These are phyloP conservation scores for Sebastes hubbsi DNA, from an alignment of 2,797 vertebrate genomes.

Conservation along the genomic window DNA sequence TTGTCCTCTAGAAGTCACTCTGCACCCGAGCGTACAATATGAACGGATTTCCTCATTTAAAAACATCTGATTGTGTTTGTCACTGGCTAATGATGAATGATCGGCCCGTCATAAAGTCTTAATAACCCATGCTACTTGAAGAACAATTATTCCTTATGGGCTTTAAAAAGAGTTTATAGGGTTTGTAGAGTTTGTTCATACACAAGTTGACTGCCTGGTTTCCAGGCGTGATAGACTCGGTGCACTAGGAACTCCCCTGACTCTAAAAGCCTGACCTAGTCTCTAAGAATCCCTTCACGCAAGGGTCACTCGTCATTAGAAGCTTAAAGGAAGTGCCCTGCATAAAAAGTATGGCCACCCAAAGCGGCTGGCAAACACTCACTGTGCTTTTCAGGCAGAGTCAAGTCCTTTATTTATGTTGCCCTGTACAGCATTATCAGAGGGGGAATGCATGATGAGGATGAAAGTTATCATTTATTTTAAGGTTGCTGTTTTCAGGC, in stretches of 20 bases:
- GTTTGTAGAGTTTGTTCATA: slow-evolving; percentile 63
- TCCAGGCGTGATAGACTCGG: slow-evolving; percentile 82
- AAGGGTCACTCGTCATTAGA: slow-evolving; percentile 87
- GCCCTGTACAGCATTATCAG: slow-evolving; percentile 60
- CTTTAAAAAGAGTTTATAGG: slow-evolving; percentile 48
- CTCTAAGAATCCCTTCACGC: slow-evolving; percentile 83
- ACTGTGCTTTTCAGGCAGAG: slow-evolving; percentile 66
- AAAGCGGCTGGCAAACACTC: slow-evolving; percentile 80
- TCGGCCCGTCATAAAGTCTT: slow-evolving; percentile 61
- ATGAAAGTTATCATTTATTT: slow-evolving; percentile 10
- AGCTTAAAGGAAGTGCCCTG: slow-evolving; percentile 80
- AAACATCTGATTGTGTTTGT: slow-evolving; percentile 32
- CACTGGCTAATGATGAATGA: slow-evolving; percentile 58
- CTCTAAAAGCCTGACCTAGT: slow-evolving; percentile 82
- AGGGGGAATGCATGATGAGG: slow-evolving; percentile 34
- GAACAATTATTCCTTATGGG: slow-evolving; percentile 47
- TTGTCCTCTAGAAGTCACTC: slow-evolving; percentile 66
- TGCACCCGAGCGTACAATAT: slow-evolving; percentile 26
- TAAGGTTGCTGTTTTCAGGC: slow-evolving; percentile 7
- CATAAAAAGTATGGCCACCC: slow-evolving; percentile 86
- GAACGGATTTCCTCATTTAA: slow-evolving; percentile 41
- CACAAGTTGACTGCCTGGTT: slow-evolving; percentile 71
- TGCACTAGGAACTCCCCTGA: slow-evolving; percentile 81
- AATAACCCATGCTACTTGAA: slow-evolving; percentile 63
- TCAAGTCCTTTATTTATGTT: slow-evolving; percentile 73